These are phyloP conservation scores for Amorpha juglandis DNA, from an alignment of 2,888 invertebrate species.

Conservation along the genomic window DNA sequence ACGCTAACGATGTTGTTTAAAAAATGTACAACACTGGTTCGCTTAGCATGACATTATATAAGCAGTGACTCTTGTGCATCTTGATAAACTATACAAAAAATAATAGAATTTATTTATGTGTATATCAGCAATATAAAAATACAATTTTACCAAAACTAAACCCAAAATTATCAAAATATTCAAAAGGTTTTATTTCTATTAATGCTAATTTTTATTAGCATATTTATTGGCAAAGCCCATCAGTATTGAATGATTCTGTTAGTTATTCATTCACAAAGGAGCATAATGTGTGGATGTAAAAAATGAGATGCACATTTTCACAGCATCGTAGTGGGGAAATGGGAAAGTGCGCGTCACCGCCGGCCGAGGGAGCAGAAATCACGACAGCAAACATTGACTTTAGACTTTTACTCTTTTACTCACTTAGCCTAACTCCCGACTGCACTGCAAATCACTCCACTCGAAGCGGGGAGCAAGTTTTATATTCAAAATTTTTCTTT, in stretches of 20 bases:
- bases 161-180: background rate
- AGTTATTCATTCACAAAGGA: conserved; percentile 26
- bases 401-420: conserved; percentile 81
- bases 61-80: too few relatives aligned
- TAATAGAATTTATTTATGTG: too few relatives aligned
- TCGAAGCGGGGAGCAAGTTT: conserved; percentile 65
- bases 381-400: conserved; percentile 83
- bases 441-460: conserved; percentile 76
- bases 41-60: too few relatives aligned
- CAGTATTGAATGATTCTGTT: conserved; percentile 15
- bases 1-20: too few relatives aligned
- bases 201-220: conserved; percentile 1
- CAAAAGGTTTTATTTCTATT: background rate
- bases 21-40: too few relatives aligned
- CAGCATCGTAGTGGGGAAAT: conserved; percentile 41
- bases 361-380: conserved; percentile 73
- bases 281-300: conserved; percentile 29
- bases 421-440: conserved; percentile 75
- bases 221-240: conserved; percentile 14
- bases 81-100: too few relatives aligned
- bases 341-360: conserved; percentile 60
- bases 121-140: too few relatives aligned
- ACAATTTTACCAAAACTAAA: too few relatives aligned
- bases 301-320: conserved; percentile 58
- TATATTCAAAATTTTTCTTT: conserved; percentile 61